phyloP scores from a whole-genome alignment of 2,113 vertebrate genomes.

The Dromiciops gliroides region DNA sequence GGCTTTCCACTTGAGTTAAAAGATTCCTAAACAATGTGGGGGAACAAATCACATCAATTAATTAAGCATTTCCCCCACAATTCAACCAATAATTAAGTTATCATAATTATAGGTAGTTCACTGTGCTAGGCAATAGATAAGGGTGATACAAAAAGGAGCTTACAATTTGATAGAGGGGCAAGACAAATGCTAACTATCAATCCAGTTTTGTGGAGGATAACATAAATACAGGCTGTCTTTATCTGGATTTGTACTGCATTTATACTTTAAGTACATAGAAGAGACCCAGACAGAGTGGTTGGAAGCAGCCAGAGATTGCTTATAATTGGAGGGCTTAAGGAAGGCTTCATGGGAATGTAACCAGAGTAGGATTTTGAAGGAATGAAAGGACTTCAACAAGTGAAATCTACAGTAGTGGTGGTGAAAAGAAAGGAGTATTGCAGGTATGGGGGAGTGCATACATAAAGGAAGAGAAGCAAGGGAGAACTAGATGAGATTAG shows the following conservation, averaged over 20 bases:
- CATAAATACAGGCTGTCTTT: not conserved
- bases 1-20: not conserved
- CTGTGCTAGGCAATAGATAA: not conserved
- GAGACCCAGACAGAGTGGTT: not conserved
- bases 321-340: not conserved
- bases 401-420: not conserved
- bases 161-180: not conserved
- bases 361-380: not conserved
- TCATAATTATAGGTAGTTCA: not conserved
- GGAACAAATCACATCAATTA: not conserved
- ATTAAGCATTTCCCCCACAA: not conserved
- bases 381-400: not conserved
- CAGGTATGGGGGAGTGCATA: not conserved
- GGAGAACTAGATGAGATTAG: not conserved
- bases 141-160: not conserved
- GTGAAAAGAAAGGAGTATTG: not conserved
- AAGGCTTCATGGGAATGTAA: not conserved
- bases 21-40: not conserved
- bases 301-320: not conserved
- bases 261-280: not conserved
- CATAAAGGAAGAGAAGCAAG: not conserved
- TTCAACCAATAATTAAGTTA: not conserved
- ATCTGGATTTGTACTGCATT: not conserved
- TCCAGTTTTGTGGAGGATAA: not conserved
- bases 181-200: not conserved